These are phyloP conservation scores for Heliornis fulica DNA, from an alignment of 2,113 vertebrate genomes.

Conservation along the genomic window DNA sequence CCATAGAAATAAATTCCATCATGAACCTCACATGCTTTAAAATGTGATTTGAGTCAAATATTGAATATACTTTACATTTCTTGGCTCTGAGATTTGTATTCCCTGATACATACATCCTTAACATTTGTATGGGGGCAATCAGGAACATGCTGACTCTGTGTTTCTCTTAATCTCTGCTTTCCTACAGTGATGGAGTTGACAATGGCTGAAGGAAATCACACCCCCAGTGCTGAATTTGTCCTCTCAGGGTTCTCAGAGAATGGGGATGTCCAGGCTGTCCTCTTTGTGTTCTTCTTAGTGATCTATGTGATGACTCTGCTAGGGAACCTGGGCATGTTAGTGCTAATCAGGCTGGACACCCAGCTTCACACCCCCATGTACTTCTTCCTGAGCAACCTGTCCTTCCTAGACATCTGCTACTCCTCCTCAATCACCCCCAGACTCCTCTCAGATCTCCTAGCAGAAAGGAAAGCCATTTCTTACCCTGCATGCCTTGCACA, in stretches of 20 bases:
- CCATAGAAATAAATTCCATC: neutral
- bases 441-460: neutral
- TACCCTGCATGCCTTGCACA: neutral
- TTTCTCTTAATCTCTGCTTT: neutral
- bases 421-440: neutral
- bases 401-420: neutral
- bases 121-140: neutral
- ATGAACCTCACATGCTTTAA: neutral
- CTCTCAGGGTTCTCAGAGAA: neutral
- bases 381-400: constrained; percentile 3
- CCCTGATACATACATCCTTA: no score
- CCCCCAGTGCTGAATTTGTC: neutral
- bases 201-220: neutral
- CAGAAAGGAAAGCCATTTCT: neutral
- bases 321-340: neutral
- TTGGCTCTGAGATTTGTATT: neutral
- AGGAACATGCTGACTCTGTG: neutral
- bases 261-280: neutral
- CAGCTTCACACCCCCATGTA: neutral
- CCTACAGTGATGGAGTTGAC: neutral
- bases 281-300: neutral
- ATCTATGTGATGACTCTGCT: neutral
- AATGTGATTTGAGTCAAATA: neutral
- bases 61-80: neutral
- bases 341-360: neutral